Evolutionary conservation across 1,140 invertebrate species (phyloP).

Genomic region (Zaprionus inermis): DNA sequence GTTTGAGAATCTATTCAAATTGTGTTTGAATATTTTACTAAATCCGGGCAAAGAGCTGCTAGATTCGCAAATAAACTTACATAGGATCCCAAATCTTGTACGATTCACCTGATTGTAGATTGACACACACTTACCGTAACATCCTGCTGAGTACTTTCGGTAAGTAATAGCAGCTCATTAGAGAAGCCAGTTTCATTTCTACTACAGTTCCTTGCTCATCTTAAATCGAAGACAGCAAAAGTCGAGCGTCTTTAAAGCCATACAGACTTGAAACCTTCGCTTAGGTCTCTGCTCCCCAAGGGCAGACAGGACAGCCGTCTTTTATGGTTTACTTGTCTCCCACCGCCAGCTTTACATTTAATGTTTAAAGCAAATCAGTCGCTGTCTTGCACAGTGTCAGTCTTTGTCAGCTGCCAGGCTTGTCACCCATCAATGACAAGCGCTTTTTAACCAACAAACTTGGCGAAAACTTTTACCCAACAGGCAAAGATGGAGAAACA

Average conservation of each 20-base stretch:
- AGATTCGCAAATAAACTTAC: background rate
- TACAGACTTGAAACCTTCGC: background rate
- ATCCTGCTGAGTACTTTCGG: background rate
- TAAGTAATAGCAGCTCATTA: background rate
- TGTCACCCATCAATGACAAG: constrained; percentile 28
- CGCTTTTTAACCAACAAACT: constrained; percentile 22
- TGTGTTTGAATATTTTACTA: too few species aligned
- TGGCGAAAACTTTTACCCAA: constrained; percentile 24
- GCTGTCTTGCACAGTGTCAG: constrained; percentile 6
- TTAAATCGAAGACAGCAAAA: background rate
- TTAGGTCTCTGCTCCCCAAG: background rate
- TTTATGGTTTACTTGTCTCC: background rate
- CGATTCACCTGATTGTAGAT: too few species aligned
- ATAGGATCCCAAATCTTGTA: background rate
- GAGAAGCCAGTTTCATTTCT: background rate
- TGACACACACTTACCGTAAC: background rate
- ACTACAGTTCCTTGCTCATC: background rate
- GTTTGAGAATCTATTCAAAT: background rate
- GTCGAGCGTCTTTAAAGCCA: background rate
- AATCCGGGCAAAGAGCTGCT: background rate
- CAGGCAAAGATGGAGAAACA: background rate
- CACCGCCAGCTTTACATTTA: background rate
- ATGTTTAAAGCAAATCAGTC: constrained; percentile 22
- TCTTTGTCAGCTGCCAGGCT: constrained; percentile 2
- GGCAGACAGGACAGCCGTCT: background rate